Evolutionary conservation across 2,888 invertebrate species (phyloP), one percentile per base, ranked within the genome.

Genomic region (Fragum sueziense): DNA sequence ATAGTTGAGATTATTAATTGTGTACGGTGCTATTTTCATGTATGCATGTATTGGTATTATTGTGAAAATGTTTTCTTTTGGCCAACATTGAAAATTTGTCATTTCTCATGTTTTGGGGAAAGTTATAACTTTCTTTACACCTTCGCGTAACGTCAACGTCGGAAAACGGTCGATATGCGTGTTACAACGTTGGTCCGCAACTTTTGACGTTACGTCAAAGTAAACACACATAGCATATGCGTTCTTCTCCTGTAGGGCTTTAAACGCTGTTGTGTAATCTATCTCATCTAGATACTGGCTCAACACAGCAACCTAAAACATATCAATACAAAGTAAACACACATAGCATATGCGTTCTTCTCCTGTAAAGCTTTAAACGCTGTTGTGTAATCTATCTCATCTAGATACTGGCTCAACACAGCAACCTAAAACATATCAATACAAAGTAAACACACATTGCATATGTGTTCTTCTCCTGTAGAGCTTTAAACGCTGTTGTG

Each of bases 381-480:
- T 71, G 97, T 95, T 14, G 96, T 95, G 92, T 98, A 98, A 93
- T 99, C 98, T 0, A 97, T 96, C 88, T 98, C 97, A 72, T 98
- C 97, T 47, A 98, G 95, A 93, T 98, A 97, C 92, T 97, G 98
- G 92, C 98, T 98, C 27, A 99, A 94, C 52, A 98, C 96, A 25
- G 97, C 97, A 17, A 98, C 98, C 94, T 98, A 96, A 0, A 87
- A 31, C 98, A 99, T 86, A 99, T 96, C 91, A 97, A 98, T 76
- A 96, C 96, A 93, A 98, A 98, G 94, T 98, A 97, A 0, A 97
- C 96, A 93, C 98, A 98, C 95, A 97, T 97, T 2, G 97, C 97
- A 22, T 96, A 96, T 80, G 95, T 95, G 73, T 93, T 94, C 85
- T 94, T 94, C 90, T 98, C 98, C 0, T 97, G 96, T 73, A 98